phyloP scores from a whole-genome alignment of 2,888 invertebrate genomes.

The Chelonus formosanus region DNA sequence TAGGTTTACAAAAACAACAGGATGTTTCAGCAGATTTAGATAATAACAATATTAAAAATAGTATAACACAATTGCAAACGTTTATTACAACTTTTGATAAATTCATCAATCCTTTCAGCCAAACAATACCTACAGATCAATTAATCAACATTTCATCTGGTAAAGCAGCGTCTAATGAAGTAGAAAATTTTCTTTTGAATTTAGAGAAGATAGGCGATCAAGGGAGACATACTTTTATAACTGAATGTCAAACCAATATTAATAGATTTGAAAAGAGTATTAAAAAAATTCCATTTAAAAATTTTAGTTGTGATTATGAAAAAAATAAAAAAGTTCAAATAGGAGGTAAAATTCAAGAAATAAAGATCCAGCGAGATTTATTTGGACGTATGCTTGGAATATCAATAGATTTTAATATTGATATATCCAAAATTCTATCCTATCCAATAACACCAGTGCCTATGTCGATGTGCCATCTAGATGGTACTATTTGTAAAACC shows the following conservation, averaged over 20 bases:
- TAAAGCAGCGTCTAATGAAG: slow-evolving; percentile 41
- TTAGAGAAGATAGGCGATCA: slow-evolving; percentile 28
- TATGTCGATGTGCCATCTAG: slow-evolving; percentile 25
- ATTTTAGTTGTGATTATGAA: slow-evolving; percentile 36
- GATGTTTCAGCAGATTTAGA: slow-evolving; percentile 30
- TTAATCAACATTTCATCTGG: slow-evolving; percentile 45
- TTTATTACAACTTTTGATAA: slow-evolving; percentile 32
- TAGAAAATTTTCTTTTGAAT: slow-evolving; percentile 42
- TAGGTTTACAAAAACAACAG: slow-evolving; percentile 31
- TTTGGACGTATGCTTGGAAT: slow-evolving; percentile 37
- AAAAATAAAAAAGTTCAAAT: slow-evolving; percentile 34
- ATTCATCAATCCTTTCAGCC: slow-evolving; percentile 43
- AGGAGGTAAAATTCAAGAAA: slow-evolving; percentile 34
- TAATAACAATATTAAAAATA: too few relatives aligned
- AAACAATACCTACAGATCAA: slow-evolving; percentile 34
- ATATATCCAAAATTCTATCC: slow-evolving; percentile 32
- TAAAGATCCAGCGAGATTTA: slow-evolving; percentile 34
- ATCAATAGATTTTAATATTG: slow-evolving; percentile 29
- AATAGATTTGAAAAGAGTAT: slow-evolving; percentile 35
- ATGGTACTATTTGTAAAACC: slow-evolving; percentile 27
- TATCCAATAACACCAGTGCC: slow-evolving; percentile 29
- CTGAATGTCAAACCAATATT: slow-evolving; percentile 38
- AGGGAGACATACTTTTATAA: slow-evolving; percentile 33
- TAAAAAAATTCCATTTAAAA: slow-evolving; percentile 40
- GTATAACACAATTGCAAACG: too few relatives aligned